Conservation (phyloP, 1,140 invertebrate genomes). For the Zaprionus gabonicus region DNA sequence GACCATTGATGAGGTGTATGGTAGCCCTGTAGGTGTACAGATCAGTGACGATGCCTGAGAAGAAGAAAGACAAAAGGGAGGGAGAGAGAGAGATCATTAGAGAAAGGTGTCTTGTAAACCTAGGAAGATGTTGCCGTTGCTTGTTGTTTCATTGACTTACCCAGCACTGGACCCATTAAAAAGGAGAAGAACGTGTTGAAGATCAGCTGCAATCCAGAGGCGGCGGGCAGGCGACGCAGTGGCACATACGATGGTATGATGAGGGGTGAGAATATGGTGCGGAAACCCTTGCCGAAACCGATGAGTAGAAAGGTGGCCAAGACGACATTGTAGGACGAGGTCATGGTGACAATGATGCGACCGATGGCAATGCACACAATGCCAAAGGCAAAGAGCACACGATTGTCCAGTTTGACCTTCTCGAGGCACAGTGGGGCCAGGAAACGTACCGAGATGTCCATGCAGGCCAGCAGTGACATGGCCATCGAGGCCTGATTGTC, state of each 20-base stretch:
- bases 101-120: neutral
- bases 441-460: constrained; percentile 87
- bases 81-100: neutral
- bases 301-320: constrained; percentile 81
- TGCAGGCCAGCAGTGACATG: constrained; percentile 87
- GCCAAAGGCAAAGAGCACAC: constrained; percentile 88
- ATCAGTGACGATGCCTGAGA: constrained; percentile 63
- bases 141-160: constrained; percentile 77
- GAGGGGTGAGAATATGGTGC: constrained; percentile 89
- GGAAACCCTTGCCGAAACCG: constrained; percentile 89
- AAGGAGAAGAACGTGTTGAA: constrained; percentile 87
- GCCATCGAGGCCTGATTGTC: constrained; percentile 86
- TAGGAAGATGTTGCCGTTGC: neutral
- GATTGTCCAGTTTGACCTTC: constrained; percentile 87
- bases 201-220: constrained; percentile 88
- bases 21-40: constrained; percentile 63
- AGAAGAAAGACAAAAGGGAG: neutral
- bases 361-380: constrained; percentile 87
- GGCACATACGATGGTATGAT: constrained; percentile 89
- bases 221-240: constrained; percentile 87
- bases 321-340: constrained; percentile 63
- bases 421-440: constrained; percentile 87
- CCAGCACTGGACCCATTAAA: constrained; percentile 87
- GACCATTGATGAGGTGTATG: constrained; percentile 66
- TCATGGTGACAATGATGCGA: constrained; percentile 83